A percentile compares a stretch with the other conserved stretches of the same genome.
These are phyloP conservation scores for Forbesichthys agassizii DNA, from an alignment of 2,113 vertebrate species.

Conservation along the genomic window DNA sequence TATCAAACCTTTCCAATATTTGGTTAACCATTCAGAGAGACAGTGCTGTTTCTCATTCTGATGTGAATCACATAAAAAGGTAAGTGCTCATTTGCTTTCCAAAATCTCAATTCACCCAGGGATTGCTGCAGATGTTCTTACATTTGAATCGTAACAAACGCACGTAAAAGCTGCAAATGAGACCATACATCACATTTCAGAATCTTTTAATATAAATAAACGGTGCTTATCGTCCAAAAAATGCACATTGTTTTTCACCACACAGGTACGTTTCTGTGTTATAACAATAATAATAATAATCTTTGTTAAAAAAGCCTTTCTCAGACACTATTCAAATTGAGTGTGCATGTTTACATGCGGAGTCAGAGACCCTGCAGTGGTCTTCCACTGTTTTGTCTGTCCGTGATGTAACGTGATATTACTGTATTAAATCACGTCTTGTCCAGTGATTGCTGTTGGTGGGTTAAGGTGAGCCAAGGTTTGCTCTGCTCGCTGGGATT, in stretches of 20 bases:
- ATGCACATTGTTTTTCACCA: neutral
- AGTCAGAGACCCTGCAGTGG: neutral
- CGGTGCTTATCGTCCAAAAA: neutral
- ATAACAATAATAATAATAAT: neutral
- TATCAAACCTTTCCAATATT: too few relatives aligned
- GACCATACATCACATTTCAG: neutral
- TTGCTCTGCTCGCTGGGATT: neutral
- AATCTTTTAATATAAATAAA: neutral
- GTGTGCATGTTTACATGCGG: neutral
- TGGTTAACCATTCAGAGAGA: too few relatives aligned
- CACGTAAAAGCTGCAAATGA: neutral
- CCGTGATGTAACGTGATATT: slow-evolving; percentile 1
- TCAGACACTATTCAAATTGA: neutral
- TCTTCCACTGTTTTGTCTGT: slow-evolving; percentile 1
- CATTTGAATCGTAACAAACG: neutral
- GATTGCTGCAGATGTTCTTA: neutral
- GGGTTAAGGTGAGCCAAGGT: neutral
- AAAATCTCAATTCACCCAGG: too few relatives aligned
- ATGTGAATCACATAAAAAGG: too few relatives aligned
- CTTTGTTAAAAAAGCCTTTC: neutral
- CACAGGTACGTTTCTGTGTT: neutral
- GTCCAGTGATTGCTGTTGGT: neutral
- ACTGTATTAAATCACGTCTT: slow-evolving; percentile 2
- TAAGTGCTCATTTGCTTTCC: too few relatives aligned
- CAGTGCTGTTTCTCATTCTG: too few relatives aligned